Conservation (phyloP, 2,888 invertebrate species). For the Nineta flava region DNA sequence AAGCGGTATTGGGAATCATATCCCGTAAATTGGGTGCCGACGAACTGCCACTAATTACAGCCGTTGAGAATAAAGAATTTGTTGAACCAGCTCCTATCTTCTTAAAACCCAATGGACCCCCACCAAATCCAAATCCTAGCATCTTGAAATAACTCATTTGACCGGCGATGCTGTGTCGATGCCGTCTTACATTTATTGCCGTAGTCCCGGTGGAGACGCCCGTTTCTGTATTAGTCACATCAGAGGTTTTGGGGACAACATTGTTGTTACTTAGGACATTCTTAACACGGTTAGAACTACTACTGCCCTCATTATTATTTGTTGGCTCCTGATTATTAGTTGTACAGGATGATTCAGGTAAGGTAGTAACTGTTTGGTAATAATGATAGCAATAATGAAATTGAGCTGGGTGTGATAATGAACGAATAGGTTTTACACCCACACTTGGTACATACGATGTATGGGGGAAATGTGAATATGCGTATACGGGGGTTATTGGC, state of each 20-base stretch:
- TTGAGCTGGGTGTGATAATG: constrained; percentile 21
- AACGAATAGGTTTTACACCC: constrained; percentile 15
- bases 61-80: constrained; percentile 86
- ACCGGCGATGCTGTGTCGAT: constrained; percentile 91
- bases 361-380: not conserved
- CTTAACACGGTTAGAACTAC: not conserved
- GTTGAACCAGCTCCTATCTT: constrained; percentile 49
- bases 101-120: constrained; percentile 33
- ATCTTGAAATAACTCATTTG: constrained; percentile 89
- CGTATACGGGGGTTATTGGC: constrained; percentile 1
- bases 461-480: constrained; percentile 5
- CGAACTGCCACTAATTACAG: constrained; percentile 88
- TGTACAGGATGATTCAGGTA: not conserved
- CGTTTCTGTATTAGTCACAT: constrained; percentile 6
- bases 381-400: constrained; percentile 1
- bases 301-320: not conserved
- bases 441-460: not conserved
- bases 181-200: constrained; percentile 45
- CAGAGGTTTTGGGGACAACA: constrained; percentile 2
- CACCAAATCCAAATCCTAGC: constrained; percentile 59
- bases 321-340: not conserved
- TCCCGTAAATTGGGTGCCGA: constrained; percentile 82
- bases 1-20: constrained; percentile 63
- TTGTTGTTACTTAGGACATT: not conserved
- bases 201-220: constrained; percentile 8